Evolutionary conservation across 2,888 invertebrate genomes (phyloP).

Genomic region (Eurytoma adleriae): DNA sequence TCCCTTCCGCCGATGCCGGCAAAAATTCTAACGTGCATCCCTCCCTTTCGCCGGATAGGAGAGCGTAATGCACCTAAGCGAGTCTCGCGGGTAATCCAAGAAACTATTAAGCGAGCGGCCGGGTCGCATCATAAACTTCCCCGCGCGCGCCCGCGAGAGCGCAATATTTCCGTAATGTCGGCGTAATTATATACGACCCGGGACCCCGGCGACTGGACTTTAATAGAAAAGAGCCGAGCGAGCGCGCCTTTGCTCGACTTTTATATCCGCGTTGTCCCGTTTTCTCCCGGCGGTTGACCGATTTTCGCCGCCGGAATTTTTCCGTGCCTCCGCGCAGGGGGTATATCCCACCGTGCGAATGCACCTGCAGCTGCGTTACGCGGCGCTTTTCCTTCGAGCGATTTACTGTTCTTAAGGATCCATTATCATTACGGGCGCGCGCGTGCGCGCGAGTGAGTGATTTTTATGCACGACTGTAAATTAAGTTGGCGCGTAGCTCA

Average conservation of each 20-base stretch:
- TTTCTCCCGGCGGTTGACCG: constrained; percentile 33
- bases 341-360: constrained; percentile 12
- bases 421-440: constrained; percentile 14
- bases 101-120: constrained; percentile 61
- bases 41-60: constrained; percentile 11
- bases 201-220: constrained; percentile 15
- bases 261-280: constrained; percentile 36
- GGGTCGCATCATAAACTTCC: constrained; percentile 57
- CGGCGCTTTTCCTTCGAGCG: constrained; percentile 35
- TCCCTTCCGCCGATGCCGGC: constrained; percentile 3
- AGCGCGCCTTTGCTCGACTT: constrained; percentile 25
- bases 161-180: constrained; percentile 44
- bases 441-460: constrained; percentile 21
- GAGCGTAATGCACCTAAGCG: constrained; percentile 40
- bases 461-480: constrained; percentile 53
- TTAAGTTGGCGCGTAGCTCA: constrained; percentile 18
- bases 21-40: constrained; percentile 45
- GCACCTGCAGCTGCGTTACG: constrained; percentile 35
- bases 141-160: constrained; percentile 49
- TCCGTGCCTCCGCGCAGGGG: background rate
- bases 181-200: constrained; percentile 38
- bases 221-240: constrained; percentile 43
- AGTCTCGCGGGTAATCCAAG: constrained; percentile 58
- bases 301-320: constrained; percentile 15
- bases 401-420: constrained; percentile 49